A percentile compares a stretch with the other conserved stretches of the same genome.
Evolutionary conservation across 2,797 vertebrate genomes (phyloP).

Genomic region (Acropternis orthonyx): DNA sequence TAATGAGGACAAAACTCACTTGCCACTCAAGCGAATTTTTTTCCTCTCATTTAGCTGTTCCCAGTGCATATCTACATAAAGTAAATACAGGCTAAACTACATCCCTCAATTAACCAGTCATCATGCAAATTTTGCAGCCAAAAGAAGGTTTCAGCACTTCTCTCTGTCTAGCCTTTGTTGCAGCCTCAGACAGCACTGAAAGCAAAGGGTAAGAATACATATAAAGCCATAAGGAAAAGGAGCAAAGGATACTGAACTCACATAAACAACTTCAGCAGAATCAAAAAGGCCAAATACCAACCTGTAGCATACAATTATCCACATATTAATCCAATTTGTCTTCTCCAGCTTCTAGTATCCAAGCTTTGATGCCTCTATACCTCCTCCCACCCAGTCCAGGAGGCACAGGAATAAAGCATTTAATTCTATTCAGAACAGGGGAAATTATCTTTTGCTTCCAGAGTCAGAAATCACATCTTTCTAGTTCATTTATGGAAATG

Average conservation of each 20-base stretch:
- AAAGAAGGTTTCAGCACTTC: background rate
- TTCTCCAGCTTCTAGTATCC: background rate
- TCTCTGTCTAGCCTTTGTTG: background rate
- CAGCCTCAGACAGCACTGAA: background rate
- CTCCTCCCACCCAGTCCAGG: fast-evolving
- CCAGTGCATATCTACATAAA: background rate
- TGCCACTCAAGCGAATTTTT: background rate
- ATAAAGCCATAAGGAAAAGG: background rate
- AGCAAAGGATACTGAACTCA: background rate
- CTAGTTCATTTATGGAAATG: background rate
- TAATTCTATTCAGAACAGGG: background rate
- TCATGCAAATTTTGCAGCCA: background rate
- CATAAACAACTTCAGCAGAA: background rate
- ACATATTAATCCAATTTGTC: background rate
- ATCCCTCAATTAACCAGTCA: background rate
- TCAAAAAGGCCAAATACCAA: background rate
- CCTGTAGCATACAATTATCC: background rate
- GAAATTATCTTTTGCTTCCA: background rate
- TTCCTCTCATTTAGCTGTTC: background rate
- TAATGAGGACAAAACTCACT: background rate
- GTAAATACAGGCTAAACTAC: background rate
- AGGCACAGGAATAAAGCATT: background rate
- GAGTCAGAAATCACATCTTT: background rate
- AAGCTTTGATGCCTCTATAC: background rate
- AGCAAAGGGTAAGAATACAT: background rate